These are phyloP conservation scores for Sphaeridia pumilis DNA, from an alignment of 2,888 invertebrate species.

Conservation along the genomic window DNA sequence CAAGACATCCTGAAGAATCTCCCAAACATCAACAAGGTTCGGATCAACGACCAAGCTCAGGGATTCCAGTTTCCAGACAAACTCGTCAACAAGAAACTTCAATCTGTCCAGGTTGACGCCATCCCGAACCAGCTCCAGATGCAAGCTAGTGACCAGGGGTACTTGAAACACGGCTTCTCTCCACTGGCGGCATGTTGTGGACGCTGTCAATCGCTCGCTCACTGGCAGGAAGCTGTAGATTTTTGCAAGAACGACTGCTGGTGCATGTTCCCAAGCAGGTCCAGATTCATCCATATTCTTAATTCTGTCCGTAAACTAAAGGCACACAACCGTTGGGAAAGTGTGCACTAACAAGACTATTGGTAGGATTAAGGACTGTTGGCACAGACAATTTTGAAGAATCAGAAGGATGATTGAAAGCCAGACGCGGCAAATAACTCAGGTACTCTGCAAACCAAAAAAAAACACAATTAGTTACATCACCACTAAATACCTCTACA, in stretches of 20 bases:
- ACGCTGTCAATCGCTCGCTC: constrained; percentile 26
- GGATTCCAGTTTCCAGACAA: constrained; percentile 9
- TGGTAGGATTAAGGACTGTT: too few species aligned
- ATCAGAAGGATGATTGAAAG: too few species aligned
- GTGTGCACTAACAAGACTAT: too few species aligned
- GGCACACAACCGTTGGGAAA: too few species aligned
- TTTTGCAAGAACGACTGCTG: constrained; percentile 31
- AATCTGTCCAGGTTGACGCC: constrained; percentile 2
- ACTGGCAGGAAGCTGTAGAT: constrained; percentile 28
- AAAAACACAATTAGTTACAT: too few species aligned
- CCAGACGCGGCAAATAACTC: too few species aligned
- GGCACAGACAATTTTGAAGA: too few species aligned
- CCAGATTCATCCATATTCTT: too few species aligned
- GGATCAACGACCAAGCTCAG: constrained; percentile 8
- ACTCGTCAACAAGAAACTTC: constrained; percentile 7
- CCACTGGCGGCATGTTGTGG: constrained; percentile 31
- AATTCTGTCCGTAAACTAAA: too few species aligned
- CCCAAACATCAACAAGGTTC: constrained; percentile 18
- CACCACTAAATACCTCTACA: too few species aligned
- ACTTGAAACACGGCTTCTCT: constrained; percentile 32
- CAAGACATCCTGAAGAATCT: constrained; percentile 27
- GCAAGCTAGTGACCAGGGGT: constrained; percentile 25
- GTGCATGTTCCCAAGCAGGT: constrained; percentile 32
- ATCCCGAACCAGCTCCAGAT: constrained; percentile 10
- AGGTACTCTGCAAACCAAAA: too few species aligned